A percentile compares a stretch with the other conserved stretches of the same genome.
Evolutionary conservation across 2,113 vertebrate genomes (phyloP).

Genomic region (Rhinichthys klamathensis): DNA sequence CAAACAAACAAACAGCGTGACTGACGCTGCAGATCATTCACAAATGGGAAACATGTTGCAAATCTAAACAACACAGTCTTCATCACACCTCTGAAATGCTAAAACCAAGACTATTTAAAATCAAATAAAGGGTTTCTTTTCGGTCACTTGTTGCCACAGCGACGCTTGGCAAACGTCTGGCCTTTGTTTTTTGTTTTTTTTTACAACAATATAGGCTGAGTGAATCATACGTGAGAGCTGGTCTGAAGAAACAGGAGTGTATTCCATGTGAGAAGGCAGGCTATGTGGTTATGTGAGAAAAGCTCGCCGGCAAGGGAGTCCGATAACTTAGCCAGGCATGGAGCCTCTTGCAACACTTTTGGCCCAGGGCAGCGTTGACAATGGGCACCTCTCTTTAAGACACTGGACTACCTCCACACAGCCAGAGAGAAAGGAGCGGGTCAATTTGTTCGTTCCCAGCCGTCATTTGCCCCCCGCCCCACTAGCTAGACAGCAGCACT

Average conservation of each 20-base stretch:
- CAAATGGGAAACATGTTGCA: constrained; percentile 37
- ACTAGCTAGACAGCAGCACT: constrained; percentile 41
- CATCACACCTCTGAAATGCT: constrained; percentile 36
- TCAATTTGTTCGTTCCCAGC: constrained; percentile 56
- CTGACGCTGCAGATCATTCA: constrained; percentile 57
- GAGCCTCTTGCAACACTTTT: constrained; percentile 47
- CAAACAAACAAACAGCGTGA: constrained; percentile 65
- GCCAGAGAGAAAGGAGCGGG: constrained; percentile 44
- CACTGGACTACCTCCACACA: constrained; percentile 39
- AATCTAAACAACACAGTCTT: constrained; percentile 34
- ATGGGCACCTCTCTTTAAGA: constrained; percentile 54
- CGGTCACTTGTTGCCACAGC: constrained; percentile 1
- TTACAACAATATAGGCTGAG: constrained; percentile 51
- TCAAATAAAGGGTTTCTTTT: background rate
- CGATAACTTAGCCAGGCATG: constrained; percentile 53
- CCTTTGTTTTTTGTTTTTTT: constrained; percentile 63
- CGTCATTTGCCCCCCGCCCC: constrained; percentile 40
- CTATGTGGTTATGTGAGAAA: constrained; percentile 49
- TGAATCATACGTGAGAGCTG: constrained; percentile 43
- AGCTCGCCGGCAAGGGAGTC: constrained; percentile 27
- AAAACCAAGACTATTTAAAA: background rate
- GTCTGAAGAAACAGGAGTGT: constrained; percentile 37
- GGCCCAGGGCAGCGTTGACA: constrained; percentile 50
- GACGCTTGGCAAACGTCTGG: constrained; percentile 21
- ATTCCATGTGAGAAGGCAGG: constrained; percentile 43